Evolutionary conservation across 1,140 invertebrate species (phyloP), one percentile per base, ranked within the genome.

Genomic region (Leptinotarsa texana): DNA sequence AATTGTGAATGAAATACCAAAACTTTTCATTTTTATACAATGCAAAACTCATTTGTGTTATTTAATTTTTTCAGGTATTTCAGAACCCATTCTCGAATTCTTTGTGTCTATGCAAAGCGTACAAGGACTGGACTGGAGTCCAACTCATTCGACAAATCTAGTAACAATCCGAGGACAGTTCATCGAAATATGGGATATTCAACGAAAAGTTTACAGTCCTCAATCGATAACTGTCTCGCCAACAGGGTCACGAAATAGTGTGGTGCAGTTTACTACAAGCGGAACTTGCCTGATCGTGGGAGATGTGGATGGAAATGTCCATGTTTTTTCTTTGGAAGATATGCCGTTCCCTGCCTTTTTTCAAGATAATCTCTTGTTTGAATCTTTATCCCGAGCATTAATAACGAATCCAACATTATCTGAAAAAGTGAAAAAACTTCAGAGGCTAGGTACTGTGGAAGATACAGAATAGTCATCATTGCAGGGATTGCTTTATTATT

Each of bases 91-190:
- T 1, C 88, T 93, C 6, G 89, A 89, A 1, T 82, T 93, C 5
- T 84, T 83, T 0, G 87, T 87, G 73, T 86, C 82, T 57, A 88
- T 86, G 82, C 85, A 86, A 0, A 89, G 91, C 0, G 90, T 94
- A 0, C 88, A 89, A 78, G 91, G 89, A 71, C 91, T 92, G 8
- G 88, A 89, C 1, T 97, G 95, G 91, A 91, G 93, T 79, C 94
- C 94, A 1, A 91, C 90, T 8, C 93, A 94, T 79, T 92, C 94
- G 0, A 95, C 94, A 0, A 91, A 96, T 3, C 89, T 96, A 71
- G 92, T 94, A 3, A 92, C 91, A 1, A 89, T 93, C 0, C 92
- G 90, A 63, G 90, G 90, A 8, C 91, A 91, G 80, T 89, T 89
- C 6, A 88, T 94, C 4, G 90, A 90, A 22, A 87, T 94, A 48